Evolutionary conservation across 2,113 vertebrate species (phyloP).

Genomic region (Lophius piscatorius): DNA sequence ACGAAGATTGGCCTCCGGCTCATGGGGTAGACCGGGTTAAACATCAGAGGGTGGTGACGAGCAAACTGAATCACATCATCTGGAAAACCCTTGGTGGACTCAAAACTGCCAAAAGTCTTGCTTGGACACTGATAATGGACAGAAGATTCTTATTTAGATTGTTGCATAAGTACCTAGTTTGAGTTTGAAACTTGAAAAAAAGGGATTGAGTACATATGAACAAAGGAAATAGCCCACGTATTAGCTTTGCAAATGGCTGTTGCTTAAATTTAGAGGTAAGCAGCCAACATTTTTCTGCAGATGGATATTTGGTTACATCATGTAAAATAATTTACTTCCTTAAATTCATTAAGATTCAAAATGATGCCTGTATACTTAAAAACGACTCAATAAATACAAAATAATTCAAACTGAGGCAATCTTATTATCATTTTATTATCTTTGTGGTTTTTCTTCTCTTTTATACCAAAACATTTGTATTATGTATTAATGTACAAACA

Average conservation of each 20-base stretch:
- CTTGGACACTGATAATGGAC: constrained; percentile 89
- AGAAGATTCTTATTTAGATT: background rate
- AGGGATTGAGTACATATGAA: too few relatives aligned
- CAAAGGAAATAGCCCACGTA: background rate
- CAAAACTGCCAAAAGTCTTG: constrained; percentile 95
- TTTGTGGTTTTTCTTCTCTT: too few relatives aligned
- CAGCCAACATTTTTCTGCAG: background rate
- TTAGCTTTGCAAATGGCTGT: background rate
- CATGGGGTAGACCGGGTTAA: constrained; percentile 88
- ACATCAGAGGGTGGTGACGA: constrained; percentile 97
- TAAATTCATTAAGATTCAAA: too few relatives aligned
- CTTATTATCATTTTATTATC: too few relatives aligned
- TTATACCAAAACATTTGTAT: too few relatives aligned
- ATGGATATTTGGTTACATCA: background rate
- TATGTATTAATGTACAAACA: too few relatives aligned
- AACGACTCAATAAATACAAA: too few relatives aligned
- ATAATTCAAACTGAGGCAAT: too few relatives aligned
- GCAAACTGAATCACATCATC: constrained; percentile 97
- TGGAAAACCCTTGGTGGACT: constrained; percentile 96
- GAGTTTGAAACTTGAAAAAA: too few relatives aligned
- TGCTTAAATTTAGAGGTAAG: background rate
- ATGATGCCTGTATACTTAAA: too few relatives aligned
- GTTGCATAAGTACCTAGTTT: background rate
- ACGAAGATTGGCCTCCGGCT: constrained; percentile 88
- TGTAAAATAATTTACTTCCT: too few relatives aligned